These are phyloP conservation scores for Sinonovacula constricta DNA, from an alignment of 1,140 invertebrate species.

Conservation along the genomic window DNA sequence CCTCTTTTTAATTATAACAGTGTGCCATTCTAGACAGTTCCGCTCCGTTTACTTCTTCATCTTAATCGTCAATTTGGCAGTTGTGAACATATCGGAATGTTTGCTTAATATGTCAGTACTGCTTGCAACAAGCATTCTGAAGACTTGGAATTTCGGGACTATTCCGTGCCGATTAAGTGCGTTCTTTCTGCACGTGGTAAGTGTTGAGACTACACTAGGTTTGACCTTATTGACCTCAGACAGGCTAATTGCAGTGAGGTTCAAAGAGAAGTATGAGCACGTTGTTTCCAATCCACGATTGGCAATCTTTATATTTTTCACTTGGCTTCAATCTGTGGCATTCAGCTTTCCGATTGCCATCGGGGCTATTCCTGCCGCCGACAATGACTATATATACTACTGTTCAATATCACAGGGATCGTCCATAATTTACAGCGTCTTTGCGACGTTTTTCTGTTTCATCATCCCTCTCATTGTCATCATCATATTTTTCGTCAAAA, in stretches of 20 bases:
- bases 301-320: constrained; percentile 57
- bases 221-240: constrained; percentile 62
- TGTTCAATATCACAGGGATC: constrained; percentile 59
- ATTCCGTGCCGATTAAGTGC: constrained; percentile 66
- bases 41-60: constrained; percentile 61
- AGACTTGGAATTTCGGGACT: constrained; percentile 59
- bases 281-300: constrained; percentile 55
- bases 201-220: constrained; percentile 60
- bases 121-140: constrained; percentile 74
- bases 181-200: constrained; percentile 67
- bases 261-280: constrained; percentile 56
- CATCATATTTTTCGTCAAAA: constrained; percentile 63
- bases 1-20: constrained; percentile 62
- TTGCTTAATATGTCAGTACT: constrained; percentile 77
- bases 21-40: constrained; percentile 60
- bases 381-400: constrained; percentile 51
- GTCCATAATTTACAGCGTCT: constrained; percentile 59
- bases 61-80: constrained; percentile 66
- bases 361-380: constrained; percentile 51
- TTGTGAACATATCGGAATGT: constrained; percentile 67
- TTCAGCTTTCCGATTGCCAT: constrained; percentile 67
- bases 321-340: constrained; percentile 67
- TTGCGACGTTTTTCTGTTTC: constrained; percentile 61
- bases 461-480: constrained; percentile 65
- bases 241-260: constrained; percentile 63